These are phyloP conservation scores for Alloscopus bannaensis DNA, from an alignment of 2,888 invertebrate genomes.

Conservation along the genomic window DNA sequence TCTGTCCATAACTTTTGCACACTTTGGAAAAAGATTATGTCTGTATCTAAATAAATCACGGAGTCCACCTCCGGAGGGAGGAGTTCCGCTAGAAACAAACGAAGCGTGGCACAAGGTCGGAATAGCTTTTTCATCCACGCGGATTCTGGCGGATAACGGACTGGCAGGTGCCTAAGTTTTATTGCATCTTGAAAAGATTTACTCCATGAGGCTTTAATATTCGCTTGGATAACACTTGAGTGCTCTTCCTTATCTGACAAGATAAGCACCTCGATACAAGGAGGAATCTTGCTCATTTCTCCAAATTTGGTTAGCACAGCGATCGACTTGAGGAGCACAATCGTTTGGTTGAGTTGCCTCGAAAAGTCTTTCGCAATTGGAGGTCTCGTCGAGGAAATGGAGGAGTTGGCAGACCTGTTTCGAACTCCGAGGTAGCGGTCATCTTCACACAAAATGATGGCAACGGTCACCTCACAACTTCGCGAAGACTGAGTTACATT, in stretches of 20 bases:
- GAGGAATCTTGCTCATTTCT: neutral
- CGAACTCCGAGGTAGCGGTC: slow-evolving; percentile 22
- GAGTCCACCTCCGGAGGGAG: slow-evolving; percentile 74
- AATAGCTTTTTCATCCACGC: slow-evolving; percentile 72
- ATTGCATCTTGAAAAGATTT: slow-evolving; percentile 49
- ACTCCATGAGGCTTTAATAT: slow-evolving; percentile 62
- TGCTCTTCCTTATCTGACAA: slow-evolving; percentile 61
- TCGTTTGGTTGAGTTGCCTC: slow-evolving; percentile 72
- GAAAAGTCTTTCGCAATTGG: slow-evolving; percentile 64
- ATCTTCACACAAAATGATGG: slow-evolving; percentile 64
- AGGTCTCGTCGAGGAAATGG: neutral
- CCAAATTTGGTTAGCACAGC: slow-evolving; percentile 37
- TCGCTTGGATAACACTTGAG: slow-evolving; percentile 42
- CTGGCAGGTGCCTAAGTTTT: slow-evolving; percentile 58
- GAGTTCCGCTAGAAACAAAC: slow-evolving; percentile 74
- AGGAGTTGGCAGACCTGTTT: neutral
- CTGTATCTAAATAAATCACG: slow-evolving; percentile 76
- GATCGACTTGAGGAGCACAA: slow-evolving; percentile 72
- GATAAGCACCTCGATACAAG: slow-evolving; percentile 64
- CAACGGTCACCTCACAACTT: slow-evolving; percentile 50
- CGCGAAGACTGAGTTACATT: too few species aligned
- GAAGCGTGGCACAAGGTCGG: slow-evolving; percentile 73
- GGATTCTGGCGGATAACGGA: slow-evolving; percentile 66
- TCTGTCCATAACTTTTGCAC: slow-evolving; percentile 75
- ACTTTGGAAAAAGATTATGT: slow-evolving; percentile 76